Base-by-base conservation (phyloP, 2,113 vertebrate genomes). In the Chloebia gouldiae region DNA sequence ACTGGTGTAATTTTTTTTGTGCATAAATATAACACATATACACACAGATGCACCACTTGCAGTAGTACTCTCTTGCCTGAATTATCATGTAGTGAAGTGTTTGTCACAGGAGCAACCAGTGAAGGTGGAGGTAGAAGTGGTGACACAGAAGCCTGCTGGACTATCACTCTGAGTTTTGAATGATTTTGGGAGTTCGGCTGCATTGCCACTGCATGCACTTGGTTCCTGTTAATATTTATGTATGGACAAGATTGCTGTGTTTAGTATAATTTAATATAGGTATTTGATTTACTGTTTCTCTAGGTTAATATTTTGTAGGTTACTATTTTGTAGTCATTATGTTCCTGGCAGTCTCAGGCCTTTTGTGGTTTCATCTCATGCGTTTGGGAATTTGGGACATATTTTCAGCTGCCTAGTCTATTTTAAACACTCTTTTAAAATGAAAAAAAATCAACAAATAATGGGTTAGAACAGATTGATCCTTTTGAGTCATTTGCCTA, bases 401-500 rank as follows among this genome's bases (percentile, higher is more conserved):
- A 73, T 88, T 96, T 90, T 93, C 86, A 88, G 51, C 78, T 81
- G 47, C 64, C 20, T 86, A 9, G 22, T 69, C 88, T 72, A 85
- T 90, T 94, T 93, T 70, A 93, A 90, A 76, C 40, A 79, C 30
- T 61, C n/a, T 63, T 57, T 65, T 64, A 56, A 75, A 91, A 77
- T 77, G 9, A 49, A 42, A 40, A 61, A 44, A 39, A 56, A n/a
- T 22, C 56, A 89, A 71, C 82, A 77, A 93, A 83, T 77, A 83
- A 92, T 80, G 79, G 61, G 54, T 92, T 95, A 66, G 79, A 88
- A 54, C 76, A 93, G 51, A 86, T 42, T 81, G 95, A 86, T 90
- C 63, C 59, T 90, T 88, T 83, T 59, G 71, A 92, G 71, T 50
- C 42, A 39, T 95, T 92, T 94, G 51, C 54, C 82, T 80, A 80